Evolutionary conservation across 2,113 vertebrate genomes (phyloP), one percentile per base, ranked within the genome.

Genomic region (Colius striatus): DNA sequence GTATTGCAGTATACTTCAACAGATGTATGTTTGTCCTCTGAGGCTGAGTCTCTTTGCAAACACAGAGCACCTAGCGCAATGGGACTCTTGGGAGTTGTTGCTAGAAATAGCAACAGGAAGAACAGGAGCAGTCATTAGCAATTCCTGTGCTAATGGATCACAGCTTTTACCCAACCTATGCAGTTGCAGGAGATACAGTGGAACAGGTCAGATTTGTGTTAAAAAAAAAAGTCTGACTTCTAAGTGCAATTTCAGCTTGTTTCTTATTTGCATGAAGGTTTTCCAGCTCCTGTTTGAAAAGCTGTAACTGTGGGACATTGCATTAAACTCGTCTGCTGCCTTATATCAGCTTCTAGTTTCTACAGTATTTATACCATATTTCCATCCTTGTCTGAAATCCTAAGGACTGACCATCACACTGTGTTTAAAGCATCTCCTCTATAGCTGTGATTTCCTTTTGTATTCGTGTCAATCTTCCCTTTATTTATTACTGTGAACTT

Each of bases 401-500:
- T 79, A 92, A 70, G 34, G 66, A 93, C 80, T 93, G 95, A 95
- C 94, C 93, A 89, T 45, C 54, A 81, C 53, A 27, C 34, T 67
- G 76, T 68, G 70, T 77, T 80, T 91, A 58, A 92, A 78, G 58
- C 58, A 45, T 77, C 80, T 79, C 62, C 54, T 87, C 84, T 67
- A 13, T 32, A 47, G 78, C 45, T 90, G 45, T 72, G 70, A 96
- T 89, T 93, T 82, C 68, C 74, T 71, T 94, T 73, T 38, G 29
- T 61, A 30, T 61, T 81, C 0, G 0, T 71, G 78, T 89, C 94
- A 96, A 67, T 87, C 90, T 95, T 90, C 45, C 34, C 21, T 79
- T 89, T 90, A 91, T 96, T 97, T 96, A 96, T 91, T 97, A 94
- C 94, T 96, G 91, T 95, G 88, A 97, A 95, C 86, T 97, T 95